Evolutionary conservation across 2,113 vertebrate genomes (phyloP).

Genomic region (Oreochromis tanganicae): DNA sequence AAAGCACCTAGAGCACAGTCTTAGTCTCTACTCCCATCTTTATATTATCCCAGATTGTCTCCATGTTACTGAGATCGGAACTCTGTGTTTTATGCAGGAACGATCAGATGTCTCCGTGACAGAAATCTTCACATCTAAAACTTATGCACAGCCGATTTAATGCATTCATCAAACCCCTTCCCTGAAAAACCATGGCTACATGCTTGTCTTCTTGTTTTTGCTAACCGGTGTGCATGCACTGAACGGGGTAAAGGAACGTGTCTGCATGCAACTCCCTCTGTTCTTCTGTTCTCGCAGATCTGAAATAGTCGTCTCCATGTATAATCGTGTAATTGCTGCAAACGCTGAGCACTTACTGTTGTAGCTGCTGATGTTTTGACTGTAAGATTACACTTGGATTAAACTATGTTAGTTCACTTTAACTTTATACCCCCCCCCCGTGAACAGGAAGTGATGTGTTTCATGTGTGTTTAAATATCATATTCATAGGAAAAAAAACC

Average conservation of each 20-base stretch:
- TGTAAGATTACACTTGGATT: not conserved
- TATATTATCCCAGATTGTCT: not conserved
- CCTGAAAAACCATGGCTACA: not conserved
- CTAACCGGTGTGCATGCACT: not conserved
- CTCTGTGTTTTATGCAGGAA: not conserved
- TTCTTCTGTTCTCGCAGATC: not conserved
- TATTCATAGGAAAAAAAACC: rapidly evolving
- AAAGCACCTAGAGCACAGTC: not conserved
- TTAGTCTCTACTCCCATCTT: not conserved
- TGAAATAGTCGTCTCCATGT: not conserved
- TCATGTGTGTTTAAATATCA: not conserved
- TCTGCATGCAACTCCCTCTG: not conserved
- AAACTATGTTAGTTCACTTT: not conserved
- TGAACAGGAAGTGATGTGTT: not conserved
- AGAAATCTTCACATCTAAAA: not conserved
- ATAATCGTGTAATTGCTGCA: not conserved
- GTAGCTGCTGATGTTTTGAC: not conserved
- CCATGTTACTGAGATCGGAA: not conserved
- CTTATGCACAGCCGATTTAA: not conserved
- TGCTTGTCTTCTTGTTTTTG: not conserved
- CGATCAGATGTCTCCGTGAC: not conserved
- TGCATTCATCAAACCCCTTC: not conserved
- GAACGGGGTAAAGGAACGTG: not conserved
- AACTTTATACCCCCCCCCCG: not conserved
- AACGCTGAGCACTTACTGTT: not conserved